phyloP scores from a whole-genome alignment of 2,888 invertebrate genomes.

The Seira sanloemensis region DNA sequence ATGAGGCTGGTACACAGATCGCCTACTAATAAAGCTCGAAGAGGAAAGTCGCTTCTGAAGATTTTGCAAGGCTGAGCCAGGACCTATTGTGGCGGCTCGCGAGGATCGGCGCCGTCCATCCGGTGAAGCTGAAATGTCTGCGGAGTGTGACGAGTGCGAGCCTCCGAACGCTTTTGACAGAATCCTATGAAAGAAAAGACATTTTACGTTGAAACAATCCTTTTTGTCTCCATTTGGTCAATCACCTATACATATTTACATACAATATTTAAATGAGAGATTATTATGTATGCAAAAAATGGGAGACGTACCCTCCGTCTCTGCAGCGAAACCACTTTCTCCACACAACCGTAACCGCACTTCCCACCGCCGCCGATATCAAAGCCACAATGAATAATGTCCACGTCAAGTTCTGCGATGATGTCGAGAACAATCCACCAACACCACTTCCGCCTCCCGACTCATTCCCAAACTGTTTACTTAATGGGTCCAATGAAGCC shows the following conservation, averaged over 20 bases:
- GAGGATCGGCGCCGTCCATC: constrained; percentile 52
- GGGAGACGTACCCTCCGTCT: constrained; percentile 45
- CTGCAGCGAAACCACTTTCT: constrained; percentile 53
- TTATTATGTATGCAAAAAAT: too few relatives aligned
- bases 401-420: constrained; percentile 63
- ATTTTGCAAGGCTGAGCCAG: constrained; percentile 48
- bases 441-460: constrained; percentile 26
- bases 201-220: too few relatives aligned
- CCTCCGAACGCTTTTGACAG: constrained; percentile 53
- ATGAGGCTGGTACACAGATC: constrained; percentile 39
- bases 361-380: constrained; percentile 70
- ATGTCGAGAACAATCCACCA: constrained; percentile 48
- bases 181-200: too few relatives aligned
- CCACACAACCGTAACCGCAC: constrained; percentile 68
- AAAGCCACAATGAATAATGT: constrained; percentile 71
- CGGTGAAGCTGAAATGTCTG: constrained; percentile 52
- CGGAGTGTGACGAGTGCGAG: constrained; percentile 50
- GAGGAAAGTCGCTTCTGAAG: constrained; percentile 54
- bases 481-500: constrained; percentile 52
- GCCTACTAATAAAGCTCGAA: constrained; percentile 54
- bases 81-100: constrained; percentile 47
- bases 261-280: too few relatives aligned
- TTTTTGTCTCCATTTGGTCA: too few relatives aligned
- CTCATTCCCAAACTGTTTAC: constrained; percentile 38
- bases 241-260: too few relatives aligned